Conservation (phyloP, 1,140 invertebrate genomes). For the Holotrichia oblita region DNA sequence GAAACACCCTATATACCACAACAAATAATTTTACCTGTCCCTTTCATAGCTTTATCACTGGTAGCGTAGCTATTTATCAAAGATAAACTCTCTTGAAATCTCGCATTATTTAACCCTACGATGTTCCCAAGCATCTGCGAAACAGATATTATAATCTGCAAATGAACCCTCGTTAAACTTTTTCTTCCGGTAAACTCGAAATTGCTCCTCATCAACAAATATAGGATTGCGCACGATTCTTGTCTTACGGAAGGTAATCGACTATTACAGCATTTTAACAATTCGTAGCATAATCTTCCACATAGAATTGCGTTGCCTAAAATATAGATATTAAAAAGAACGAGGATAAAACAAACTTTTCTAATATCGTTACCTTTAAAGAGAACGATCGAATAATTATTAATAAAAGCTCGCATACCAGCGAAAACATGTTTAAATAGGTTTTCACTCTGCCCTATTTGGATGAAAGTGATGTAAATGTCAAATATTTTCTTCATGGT, state of each 20-base stretch:
- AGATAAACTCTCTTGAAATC: conserved; percentile 91
- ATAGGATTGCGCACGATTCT: conserved; percentile 89
- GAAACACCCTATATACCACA: too few relatives aligned
- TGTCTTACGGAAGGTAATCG: conserved; percentile 81
- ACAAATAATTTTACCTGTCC: conserved; percentile 68
- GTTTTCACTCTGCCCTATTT: conserved; percentile 89
- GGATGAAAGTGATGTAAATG: conserved; percentile 86
- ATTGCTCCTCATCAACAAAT: conserved; percentile 92
- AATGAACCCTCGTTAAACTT: conserved; percentile 85
- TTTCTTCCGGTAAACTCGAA: conserved; percentile 88
- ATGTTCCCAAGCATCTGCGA: conserved; percentile 90
- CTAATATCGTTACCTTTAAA: conserved; percentile 70
- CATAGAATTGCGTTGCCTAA: conserved; percentile 84
- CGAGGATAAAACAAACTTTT: not conserved
- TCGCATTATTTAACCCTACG: conserved; percentile 84
- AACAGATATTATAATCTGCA: conserved; percentile 91
- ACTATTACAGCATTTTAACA: conserved; percentile 83
- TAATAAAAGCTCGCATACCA: conserved; percentile 88
- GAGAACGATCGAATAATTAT: conserved; percentile 84
- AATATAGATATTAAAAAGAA: conserved; percentile 46
- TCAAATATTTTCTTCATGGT: conserved; percentile 82
- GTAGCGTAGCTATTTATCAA: conserved; percentile 92
- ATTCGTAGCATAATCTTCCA: conserved; percentile 84
- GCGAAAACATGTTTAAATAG: conserved; percentile 92
- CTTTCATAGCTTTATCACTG: conserved; percentile 94